Evolutionary conservation across 2,797 vertebrate genomes (phyloP).

Genomic region (Bovichtus diacanthus): DNA sequence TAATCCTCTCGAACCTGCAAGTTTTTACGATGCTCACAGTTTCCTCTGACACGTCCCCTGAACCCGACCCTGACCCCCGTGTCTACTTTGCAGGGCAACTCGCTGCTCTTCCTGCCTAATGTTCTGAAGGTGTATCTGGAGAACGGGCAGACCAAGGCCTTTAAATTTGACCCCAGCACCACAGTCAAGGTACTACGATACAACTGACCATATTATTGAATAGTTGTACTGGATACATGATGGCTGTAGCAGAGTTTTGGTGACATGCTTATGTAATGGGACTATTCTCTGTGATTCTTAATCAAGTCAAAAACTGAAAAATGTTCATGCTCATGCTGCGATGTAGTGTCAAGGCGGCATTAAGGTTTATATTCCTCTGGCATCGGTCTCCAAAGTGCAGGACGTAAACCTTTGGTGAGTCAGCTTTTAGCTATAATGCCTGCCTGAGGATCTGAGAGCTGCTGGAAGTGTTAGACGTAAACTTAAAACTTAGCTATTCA

Average conservation of each 20-base stretch:
- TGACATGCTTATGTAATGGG: background rate
- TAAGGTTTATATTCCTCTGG: background rate
- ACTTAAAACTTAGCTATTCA: background rate
- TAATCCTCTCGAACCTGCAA: background rate
- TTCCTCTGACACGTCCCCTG: conserved; percentile 21
- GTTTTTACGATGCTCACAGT: background rate
- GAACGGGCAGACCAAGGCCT: conserved; percentile 98
- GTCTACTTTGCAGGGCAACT: conserved; percentile 89
- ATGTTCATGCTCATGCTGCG: background rate
- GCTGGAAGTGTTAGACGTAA: background rate
- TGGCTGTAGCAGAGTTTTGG: background rate
- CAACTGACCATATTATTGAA: background rate
- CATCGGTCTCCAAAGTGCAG: background rate
- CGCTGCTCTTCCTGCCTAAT: conserved; percentile 96
- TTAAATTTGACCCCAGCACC: conserved; percentile 94
- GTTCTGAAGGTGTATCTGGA: conserved; percentile 98
- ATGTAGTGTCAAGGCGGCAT: background rate
- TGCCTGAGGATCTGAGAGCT: background rate
- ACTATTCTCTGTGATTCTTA: background rate
- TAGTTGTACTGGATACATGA: background rate
- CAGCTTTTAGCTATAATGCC: background rate
- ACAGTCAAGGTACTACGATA: conserved; percentile 91
- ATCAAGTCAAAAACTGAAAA: background rate
- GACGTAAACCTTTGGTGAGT: background rate
- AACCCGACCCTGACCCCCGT: conserved; percentile 35